A percentile compares a stretch with the other conserved stretches of the same genome.
Evolutionary conservation across 35 echinoderm and acorn worm species (phyloP).

Genomic region (Nesometra sesokonis): DNA sequence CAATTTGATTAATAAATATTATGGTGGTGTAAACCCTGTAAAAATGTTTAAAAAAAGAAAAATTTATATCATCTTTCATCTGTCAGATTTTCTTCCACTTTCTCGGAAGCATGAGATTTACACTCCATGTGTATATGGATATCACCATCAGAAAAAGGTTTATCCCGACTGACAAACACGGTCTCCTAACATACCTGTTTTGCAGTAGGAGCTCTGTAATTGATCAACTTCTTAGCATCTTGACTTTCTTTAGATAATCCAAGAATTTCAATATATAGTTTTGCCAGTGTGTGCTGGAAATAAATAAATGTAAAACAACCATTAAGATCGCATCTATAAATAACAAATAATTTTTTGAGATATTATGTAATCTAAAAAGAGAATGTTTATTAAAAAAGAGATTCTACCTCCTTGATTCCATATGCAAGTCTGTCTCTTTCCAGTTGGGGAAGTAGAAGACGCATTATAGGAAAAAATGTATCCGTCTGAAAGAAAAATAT

Average conservation of each 20-base stretch:
- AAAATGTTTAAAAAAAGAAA: too few relatives aligned
- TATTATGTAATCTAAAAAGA: too few relatives aligned
- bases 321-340: too few relatives aligned
- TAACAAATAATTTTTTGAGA: neutral
- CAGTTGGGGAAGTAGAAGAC: constrained; percentile 79
- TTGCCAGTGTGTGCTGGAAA: constrained; percentile 75
- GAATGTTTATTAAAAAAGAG: too few relatives aligned
- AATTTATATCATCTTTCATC: neutral
- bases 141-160: too few relatives aligned
- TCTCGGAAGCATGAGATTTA: too few relatives aligned
- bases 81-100: too few relatives aligned
- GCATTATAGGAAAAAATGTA: constrained; percentile 79
- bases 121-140: too few relatives aligned
- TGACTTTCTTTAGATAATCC: constrained; percentile 76
- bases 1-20: too few relatives aligned
- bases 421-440: constrained; percentile 96
- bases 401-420: constrained; percentile 93
- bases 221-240: constrained; percentile 82
- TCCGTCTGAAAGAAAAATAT: constrained; percentile 42
- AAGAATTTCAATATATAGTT: constrained; percentile 94
- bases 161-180: too few relatives aligned
- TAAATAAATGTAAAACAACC: neutral
- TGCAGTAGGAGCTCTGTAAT: constrained; percentile 91
- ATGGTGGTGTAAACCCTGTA: too few relatives aligned
- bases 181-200: constrained; percentile 90